These are phyloP conservation scores for Anomalospiza imberbis DNA, from an alignment of 2,797 vertebrate genomes.

Conservation along the genomic window DNA sequence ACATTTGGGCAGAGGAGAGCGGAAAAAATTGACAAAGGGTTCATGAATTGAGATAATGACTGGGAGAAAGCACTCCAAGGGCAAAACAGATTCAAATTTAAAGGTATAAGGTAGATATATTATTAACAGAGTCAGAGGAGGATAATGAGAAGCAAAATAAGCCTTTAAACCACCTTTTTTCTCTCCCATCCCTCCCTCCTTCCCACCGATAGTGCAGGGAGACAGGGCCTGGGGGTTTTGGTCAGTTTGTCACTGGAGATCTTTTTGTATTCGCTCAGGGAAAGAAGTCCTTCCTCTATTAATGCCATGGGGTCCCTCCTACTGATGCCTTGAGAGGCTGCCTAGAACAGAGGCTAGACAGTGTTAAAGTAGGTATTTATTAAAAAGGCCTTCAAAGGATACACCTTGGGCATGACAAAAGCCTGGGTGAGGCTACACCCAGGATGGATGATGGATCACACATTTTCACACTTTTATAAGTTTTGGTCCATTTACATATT, in stretches of 20 bases:
- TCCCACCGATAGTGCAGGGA: fast-evolving
- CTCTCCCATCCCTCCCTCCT: not conserved
- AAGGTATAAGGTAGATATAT: not conserved
- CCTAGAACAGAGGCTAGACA: not conserved
- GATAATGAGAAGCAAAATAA: not conserved
- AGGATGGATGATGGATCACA: not conserved
- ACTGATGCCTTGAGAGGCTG: not conserved
- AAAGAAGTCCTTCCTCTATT: not conserved
- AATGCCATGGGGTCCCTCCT: not conserved
- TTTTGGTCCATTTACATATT: not conserved
- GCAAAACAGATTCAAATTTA: not conserved
- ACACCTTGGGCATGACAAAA: not conserved
- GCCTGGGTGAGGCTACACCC: not conserved
- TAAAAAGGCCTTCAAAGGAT: not conserved
- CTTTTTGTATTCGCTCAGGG: not conserved
- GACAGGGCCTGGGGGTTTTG: not conserved
- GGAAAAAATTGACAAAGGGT: too few relatives aligned
- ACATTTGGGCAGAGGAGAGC: not conserved
- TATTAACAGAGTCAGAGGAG: not conserved
- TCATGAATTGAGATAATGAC: not conserved
- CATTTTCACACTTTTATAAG: not conserved
- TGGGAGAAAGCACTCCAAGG: not conserved
- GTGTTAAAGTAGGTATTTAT: not conserved
- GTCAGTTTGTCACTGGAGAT: not conserved
- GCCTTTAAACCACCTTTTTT: not conserved